Evolutionary conservation across 2,113 vertebrate species (phyloP), one percentile per base, ranked within the genome.

Genomic region (Chinchilla lanigera): DNA sequence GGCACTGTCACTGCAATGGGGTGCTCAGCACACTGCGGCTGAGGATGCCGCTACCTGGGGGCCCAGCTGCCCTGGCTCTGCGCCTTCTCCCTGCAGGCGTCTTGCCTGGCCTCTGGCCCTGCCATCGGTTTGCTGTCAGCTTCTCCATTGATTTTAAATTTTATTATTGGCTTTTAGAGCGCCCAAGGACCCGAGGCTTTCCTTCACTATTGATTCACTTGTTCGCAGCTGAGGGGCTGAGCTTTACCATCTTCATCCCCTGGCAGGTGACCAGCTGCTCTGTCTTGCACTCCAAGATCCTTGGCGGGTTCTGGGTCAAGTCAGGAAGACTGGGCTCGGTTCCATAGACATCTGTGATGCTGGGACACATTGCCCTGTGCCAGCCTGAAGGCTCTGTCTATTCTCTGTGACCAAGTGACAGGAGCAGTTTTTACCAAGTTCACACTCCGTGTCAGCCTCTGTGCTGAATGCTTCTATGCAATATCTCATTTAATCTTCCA

Each of bases 111-210:
- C 4, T 2, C 93, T 85, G 12, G 26, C 93, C 97, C 92, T 0
- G 0, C 56, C 0, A 1, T 98, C 28, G 67, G 98, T 96, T 97
- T 93, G 77, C 98, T 98, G 98, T 98, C 98, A 96, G 84, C 90
- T 96, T 97, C 93, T 52, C 41, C 95, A 98, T 98, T 83, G 98
- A 98, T 98, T 99, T 98, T 90, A 96, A 94, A 98, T 98, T 98
- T 98, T 96, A 87, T 98, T 90, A 73, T 97, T 92, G 97, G 92
- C 97, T 98, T 97, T 97, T 93, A 97, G 96, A 94, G 97, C 94
- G 67, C 97, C 97, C 33, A 14, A 47, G 96, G 97, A 73, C 93
- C 96, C 5, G 13, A 94, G 78, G 71, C 84, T 97, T 98, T 96
- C 96, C 98, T 95, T 1, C 60, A 41, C 1, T 30, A 90, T 97